Conservation (phyloP, 2,888 invertebrate genomes). For the Cataglyphis albicans region DNA sequence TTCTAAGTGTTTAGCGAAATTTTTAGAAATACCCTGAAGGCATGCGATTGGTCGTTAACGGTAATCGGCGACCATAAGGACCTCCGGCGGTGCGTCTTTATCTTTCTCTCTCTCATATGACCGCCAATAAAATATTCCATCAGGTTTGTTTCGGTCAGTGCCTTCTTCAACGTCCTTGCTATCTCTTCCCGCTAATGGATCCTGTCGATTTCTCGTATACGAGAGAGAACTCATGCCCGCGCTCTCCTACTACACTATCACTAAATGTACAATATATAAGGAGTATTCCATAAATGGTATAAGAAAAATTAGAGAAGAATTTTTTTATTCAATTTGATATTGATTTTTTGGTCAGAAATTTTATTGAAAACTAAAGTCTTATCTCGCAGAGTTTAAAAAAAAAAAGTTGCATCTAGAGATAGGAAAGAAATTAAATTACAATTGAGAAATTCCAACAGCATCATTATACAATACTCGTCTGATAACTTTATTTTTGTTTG, state of each 20-base stretch:
- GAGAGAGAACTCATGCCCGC: not conserved
- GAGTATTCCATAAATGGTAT: not conserved
- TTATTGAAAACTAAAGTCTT: not conserved
- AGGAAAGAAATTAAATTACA: not conserved
- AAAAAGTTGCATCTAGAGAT: not conserved
- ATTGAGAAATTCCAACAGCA: not conserved
- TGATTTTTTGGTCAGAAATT: not conserved
- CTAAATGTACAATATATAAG: not conserved
- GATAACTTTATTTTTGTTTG: not conserved
- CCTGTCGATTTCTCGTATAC: constrained; percentile 49
- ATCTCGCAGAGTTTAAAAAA: not conserved
- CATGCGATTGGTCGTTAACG: constrained; percentile 66
- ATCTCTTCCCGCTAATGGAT: constrained; percentile 77
- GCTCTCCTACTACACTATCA: constrained; percentile 32
- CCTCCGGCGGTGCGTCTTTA: constrained; percentile 68
- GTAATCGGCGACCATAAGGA: constrained; percentile 68
- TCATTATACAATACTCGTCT: constrained; percentile 8
- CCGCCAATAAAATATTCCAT: constrained; percentile 67
- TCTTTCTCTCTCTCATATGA: constrained; percentile 48
- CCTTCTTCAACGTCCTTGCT: constrained; percentile 73
- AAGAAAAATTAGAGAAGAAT: not conserved
- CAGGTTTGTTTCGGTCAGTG: constrained; percentile 72
- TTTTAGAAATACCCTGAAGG: constrained; percentile 60
- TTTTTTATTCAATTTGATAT: not conserved
- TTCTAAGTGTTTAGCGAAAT: constrained; percentile 67